These are phyloP conservation scores for Scaptomyza caliginosa DNA, from an alignment of 2,888 invertebrate species.

Conservation along the genomic window DNA sequence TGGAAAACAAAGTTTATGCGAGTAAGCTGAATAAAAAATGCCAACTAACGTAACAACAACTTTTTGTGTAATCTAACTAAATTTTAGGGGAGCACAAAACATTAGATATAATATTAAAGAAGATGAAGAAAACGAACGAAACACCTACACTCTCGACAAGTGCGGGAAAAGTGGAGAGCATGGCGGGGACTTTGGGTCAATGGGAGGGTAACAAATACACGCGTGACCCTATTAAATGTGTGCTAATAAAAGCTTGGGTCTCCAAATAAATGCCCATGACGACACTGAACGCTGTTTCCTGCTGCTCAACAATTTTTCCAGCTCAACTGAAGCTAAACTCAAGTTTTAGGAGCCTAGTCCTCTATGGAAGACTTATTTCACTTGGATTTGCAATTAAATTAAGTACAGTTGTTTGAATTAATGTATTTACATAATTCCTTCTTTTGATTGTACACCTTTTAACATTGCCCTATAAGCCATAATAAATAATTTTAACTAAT, in stretches of 20 bases:
- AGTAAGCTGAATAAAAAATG: constrained; percentile 43
- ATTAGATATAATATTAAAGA: constrained; percentile 60
- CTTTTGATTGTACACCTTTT: neutral
- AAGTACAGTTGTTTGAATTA: neutral
- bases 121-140: constrained; percentile 48
- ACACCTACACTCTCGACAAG: constrained; percentile 54
- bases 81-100: neutral
- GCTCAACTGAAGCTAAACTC: constrained; percentile 27
- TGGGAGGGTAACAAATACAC: constrained; percentile 65
- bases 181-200: constrained; percentile 19
- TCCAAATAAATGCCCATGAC: constrained; percentile 67
- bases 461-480: too few species aligned
- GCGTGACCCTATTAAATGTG: constrained; percentile 80
- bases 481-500: too few species aligned
- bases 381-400: neutral
- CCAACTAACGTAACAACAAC: constrained; percentile 14
- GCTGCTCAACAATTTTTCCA: constrained; percentile 18
- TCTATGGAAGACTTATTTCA: neutral
- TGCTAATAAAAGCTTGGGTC: constrained; percentile 78
- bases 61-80: constrained; percentile 1
- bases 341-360: constrained; percentile 10
- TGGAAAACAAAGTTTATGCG: constrained; percentile 59
- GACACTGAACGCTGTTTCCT: constrained; percentile 47
- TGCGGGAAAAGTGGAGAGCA: neutral
- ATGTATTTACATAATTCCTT: neutral